Percentiles rank a stretch among this genome's conserved stretches.
Evolutionary conservation across 2,888 invertebrate species (phyloP).

Genomic region (Galerucella pusilla): DNA sequence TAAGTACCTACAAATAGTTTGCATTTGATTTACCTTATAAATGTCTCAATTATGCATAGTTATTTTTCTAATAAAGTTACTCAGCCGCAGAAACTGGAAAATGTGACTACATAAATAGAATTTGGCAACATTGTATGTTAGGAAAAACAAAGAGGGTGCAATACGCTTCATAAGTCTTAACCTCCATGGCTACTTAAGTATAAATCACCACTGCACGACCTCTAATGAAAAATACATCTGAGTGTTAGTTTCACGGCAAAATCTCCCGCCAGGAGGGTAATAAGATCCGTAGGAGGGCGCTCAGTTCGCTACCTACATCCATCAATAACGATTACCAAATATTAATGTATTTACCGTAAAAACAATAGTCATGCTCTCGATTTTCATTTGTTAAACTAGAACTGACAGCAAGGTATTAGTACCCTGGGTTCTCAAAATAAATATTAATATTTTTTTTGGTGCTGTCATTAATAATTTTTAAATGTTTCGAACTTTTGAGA

Average conservation of each 20-base stretch:
- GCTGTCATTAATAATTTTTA: conserved; percentile 29
- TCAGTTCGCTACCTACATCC: conserved; percentile 62
- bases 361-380: conserved; percentile 55
- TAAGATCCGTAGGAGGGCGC: conserved; percentile 62
- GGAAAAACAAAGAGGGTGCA: conserved; percentile 33
- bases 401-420: conserved; percentile 47
- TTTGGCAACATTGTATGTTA: conserved; percentile 10
- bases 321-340: conserved; percentile 63
- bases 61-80: background rate
- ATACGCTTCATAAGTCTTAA: conserved; percentile 44
- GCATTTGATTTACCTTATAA: no score
- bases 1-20: no score
- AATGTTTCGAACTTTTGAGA: conserved; percentile 10
- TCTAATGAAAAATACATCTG: conserved; percentile 56
- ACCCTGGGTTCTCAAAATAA: conserved; percentile 37
- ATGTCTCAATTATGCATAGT: no score
- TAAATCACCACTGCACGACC: conserved; percentile 55
- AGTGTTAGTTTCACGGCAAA: conserved; percentile 58
- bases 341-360: conserved; percentile 56
- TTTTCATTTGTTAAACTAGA: conserved; percentile 51
- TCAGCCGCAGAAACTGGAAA: background rate
- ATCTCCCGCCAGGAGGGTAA: conserved; percentile 63
- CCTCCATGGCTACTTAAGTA: conserved; percentile 46
- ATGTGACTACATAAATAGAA: conserved; percentile 1
- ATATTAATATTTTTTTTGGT: conserved; percentile 23